These are phyloP conservation scores for Perccottus glenii DNA, from an alignment of 2,113 vertebrate genomes.

Conservation along the genomic window DNA sequence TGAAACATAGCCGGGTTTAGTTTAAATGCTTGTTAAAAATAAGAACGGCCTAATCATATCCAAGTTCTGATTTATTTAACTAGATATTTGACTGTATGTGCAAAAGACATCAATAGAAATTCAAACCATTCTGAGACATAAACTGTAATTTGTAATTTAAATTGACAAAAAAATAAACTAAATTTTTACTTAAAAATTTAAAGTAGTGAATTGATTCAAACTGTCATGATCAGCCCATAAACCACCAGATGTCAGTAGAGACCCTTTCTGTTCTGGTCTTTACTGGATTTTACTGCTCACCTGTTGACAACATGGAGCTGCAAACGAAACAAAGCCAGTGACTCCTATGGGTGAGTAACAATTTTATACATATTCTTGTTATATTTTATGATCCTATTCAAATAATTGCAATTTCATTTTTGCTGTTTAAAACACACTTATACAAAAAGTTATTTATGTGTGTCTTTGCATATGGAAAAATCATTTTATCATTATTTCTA, in stretches of 20 bases:
- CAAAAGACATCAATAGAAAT: background rate
- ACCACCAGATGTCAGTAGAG: conserved; percentile 52
- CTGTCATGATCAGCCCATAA: background rate
- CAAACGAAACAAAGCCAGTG: background rate
- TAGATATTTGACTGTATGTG: background rate
- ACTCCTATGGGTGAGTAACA: conserved; percentile 43
- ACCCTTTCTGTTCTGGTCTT: background rate
- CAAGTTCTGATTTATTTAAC: background rate
- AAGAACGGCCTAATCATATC: too few species aligned
- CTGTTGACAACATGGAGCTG: background rate
- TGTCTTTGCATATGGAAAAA: too few species aligned
- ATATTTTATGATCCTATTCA: too few species aligned
- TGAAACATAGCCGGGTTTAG: background rate
- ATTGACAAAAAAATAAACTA: conserved; percentile 5
- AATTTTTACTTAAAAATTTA: background rate
- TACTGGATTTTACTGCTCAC: background rate
- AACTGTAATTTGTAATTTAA: background rate
- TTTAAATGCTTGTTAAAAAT: background rate
- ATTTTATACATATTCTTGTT: too few species aligned
- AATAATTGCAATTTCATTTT: too few species aligned
- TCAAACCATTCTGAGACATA: background rate
- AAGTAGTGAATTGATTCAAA: background rate
- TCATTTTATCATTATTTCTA: too few species aligned
- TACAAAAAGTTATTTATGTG: too few species aligned
- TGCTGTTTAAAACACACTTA: too few species aligned